These are phyloP conservation scores for Paralichthys olivaceus DNA, from an alignment of 2,113 vertebrate genomes.

Conservation along the genomic window DNA sequence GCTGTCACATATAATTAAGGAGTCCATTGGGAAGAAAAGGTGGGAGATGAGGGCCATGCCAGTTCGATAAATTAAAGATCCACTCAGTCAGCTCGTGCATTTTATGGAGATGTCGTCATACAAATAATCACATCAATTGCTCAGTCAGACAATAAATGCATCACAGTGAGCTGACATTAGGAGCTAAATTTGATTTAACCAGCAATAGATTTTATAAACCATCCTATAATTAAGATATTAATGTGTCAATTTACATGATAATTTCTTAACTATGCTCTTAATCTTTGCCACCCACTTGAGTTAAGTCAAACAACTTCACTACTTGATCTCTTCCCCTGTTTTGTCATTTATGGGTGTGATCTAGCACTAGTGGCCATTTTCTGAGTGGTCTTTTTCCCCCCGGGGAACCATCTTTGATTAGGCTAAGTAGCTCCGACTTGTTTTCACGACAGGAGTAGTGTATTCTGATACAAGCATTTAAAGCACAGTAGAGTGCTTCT, in stretches of 20 bases:
- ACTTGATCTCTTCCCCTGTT: constrained; percentile 18
- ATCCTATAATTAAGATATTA: constrained; percentile 1
- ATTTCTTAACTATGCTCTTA: neutral
- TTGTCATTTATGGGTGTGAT: constrained; percentile 16
- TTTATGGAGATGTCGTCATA: neutral
- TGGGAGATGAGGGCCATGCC: constrained; percentile 49
- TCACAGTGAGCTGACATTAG: constrained; percentile 1
- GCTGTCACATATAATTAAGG: constrained; percentile 69
- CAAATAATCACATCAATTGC: constrained; percentile 27
- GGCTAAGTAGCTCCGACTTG: constrained; percentile 9
- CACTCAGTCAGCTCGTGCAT: constrained; percentile 2
- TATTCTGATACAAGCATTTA: constrained; percentile 34
- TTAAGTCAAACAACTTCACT: constrained; percentile 14
- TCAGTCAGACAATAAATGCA: constrained; percentile 8
- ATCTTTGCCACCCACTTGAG: neutral
- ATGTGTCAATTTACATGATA: neutral
- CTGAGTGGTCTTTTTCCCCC: constrained; percentile 1
- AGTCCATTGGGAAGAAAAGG: constrained; percentile 44
- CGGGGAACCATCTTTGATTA: constrained; percentile 2
- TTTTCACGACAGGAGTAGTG: constrained; percentile 4
- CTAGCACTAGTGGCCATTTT: constrained; percentile 2
- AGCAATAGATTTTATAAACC: neutral
- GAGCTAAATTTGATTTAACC: neutral
- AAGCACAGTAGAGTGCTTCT: constrained; percentile 4
- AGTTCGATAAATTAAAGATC: constrained; percentile 49